Evolutionary conservation across 2,797 vertebrate genomes (phyloP).

Genomic region (Triplophysa yarkandensis): DNA sequence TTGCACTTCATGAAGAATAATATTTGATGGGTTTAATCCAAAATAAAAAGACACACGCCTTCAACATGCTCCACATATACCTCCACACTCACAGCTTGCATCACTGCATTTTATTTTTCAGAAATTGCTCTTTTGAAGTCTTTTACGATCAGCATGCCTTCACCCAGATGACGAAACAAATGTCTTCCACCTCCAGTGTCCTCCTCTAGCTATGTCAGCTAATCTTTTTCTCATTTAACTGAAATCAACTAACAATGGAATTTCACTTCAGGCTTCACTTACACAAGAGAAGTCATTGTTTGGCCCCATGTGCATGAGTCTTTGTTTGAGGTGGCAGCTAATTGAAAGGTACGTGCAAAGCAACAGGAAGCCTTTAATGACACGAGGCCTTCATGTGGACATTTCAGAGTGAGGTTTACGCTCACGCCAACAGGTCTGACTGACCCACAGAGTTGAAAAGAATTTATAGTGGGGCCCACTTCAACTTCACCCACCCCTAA

Average conservation of each 20-base stretch:
- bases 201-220: constrained; percentile 5
- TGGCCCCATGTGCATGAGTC: constrained; percentile 40
- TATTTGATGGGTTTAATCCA: background rate
- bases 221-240: constrained; percentile 36
- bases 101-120: background rate
- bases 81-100: background rate
- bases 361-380: constrained; percentile 51
- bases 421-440: constrained; percentile 45
- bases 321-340: constrained; percentile 58
- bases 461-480: constrained; percentile 56
- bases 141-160: background rate
- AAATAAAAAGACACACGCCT: background rate
- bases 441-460: constrained; percentile 58
- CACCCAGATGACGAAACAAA: background rate
- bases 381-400: constrained; percentile 38
- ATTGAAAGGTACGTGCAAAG: constrained; percentile 64
- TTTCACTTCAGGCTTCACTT: constrained; percentile 47
- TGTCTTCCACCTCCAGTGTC: background rate
- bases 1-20: background rate
- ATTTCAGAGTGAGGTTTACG: constrained; percentile 51
- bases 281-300: constrained; percentile 56
- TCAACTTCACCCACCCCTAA: constrained; percentile 50
- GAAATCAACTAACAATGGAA: constrained; percentile 33
- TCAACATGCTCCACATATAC: background rate
- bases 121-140: background rate